Conservation (phyloP, 2,888 invertebrate genomes). For the Ditula angustiorana region DNA sequence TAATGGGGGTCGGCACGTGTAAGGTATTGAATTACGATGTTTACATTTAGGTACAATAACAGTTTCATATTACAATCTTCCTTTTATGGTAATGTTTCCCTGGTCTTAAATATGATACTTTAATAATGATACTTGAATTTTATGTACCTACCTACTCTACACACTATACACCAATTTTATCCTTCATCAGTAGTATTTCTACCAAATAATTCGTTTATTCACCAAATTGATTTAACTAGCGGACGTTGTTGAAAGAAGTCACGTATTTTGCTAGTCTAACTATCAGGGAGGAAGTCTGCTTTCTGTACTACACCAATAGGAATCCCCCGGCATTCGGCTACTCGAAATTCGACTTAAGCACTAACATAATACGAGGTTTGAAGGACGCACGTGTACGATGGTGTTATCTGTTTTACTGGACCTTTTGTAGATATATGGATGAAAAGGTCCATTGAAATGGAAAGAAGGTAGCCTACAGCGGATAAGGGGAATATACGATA, state of each 20-base stretch:
- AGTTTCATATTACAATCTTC: no score
- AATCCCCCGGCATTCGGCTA: not conserved
- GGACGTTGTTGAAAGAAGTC: not conserved
- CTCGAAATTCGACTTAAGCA: not conserved
- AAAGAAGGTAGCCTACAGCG: slow-evolving; percentile 9
- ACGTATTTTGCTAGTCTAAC: slow-evolving; percentile 22
- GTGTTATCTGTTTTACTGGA: slow-evolving; percentile 19
- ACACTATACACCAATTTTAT: no score
- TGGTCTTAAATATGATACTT: no score
- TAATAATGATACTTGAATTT: no score
- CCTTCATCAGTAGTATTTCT: no score
- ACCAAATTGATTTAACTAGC: not conserved
- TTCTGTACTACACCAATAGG: not conserved
- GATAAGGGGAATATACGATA: not conserved
- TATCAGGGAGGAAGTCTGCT: slow-evolving; percentile 9
- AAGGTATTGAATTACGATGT: no score
- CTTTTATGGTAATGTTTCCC: no score
- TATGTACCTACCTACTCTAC: no score
- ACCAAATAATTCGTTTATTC: not conserved
- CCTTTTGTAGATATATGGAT: slow-evolving; percentile 19
- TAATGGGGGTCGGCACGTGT: no score
- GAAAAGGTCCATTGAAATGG: slow-evolving; percentile 25
- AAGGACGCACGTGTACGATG: not conserved
- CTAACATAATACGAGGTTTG: not conserved
- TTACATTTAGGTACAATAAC: no score